These are phyloP conservation scores for Tympanuchus pallidicinctus DNA, from an alignment of 2,113 vertebrate genomes.

Conservation along the genomic window DNA sequence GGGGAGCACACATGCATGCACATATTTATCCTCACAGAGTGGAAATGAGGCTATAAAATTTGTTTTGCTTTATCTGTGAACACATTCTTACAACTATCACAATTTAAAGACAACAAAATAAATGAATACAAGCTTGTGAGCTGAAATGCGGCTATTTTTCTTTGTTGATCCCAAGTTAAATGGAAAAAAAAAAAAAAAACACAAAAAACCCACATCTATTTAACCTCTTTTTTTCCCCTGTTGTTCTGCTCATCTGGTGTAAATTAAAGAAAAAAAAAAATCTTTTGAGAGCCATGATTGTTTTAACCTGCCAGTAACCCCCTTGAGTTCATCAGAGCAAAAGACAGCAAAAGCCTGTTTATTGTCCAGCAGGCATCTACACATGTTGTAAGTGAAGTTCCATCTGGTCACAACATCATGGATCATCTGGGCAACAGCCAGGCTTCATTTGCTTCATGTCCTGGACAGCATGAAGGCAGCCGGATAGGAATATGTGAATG, in stretches of 20 bases:
- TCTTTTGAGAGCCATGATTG: constrained; percentile 10
- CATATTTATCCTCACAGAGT: accelerated
- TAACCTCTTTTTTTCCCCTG: constrained; percentile 11
- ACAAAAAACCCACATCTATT: background rate
- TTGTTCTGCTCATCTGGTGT: constrained; percentile 24
- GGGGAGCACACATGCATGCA: accelerated
- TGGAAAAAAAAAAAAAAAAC: background rate
- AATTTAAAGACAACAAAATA: background rate
- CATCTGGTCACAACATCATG: constrained; percentile 70
- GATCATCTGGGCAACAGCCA: constrained; percentile 74
- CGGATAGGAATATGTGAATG: constrained; percentile 37
- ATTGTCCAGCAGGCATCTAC: constrained; percentile 69
- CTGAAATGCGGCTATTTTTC: background rate
- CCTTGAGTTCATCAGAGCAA: constrained; percentile 52
- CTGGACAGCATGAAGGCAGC: constrained; percentile 57
- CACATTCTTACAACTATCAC: background rate
- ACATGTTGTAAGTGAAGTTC: constrained; percentile 69
- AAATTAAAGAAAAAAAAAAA: background rate
- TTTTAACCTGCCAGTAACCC: constrained; percentile 58
- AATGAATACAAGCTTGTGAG: background rate
- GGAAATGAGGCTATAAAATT: background rate
- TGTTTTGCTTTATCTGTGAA: background rate
- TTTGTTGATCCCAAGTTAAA: background rate
- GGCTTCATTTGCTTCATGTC: constrained; percentile 73
- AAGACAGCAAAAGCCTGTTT: constrained; percentile 39